Evolutionary conservation across 1,140 invertebrate genomes (phyloP), one percentile per base, ranked within the genome.

Genomic region (Lucilia sericata): DNA sequence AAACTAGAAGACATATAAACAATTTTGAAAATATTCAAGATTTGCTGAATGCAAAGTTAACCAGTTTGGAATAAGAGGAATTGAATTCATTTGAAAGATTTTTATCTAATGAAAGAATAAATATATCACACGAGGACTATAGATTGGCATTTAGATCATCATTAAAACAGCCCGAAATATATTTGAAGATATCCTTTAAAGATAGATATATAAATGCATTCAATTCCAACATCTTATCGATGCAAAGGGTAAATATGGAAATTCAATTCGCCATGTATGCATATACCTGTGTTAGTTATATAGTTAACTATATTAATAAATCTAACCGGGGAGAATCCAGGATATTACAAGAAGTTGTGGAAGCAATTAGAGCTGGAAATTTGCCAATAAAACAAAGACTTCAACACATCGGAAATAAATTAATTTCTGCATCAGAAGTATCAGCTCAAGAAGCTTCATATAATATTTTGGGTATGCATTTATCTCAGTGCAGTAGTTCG

Each of bases 221-320:
- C 74, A 88, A 87, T 84, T 82, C 19, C 55, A 84, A 84, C 82
- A 84, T 90, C 8, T 74, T 89, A 49, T 25, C 83, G 8, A 55
- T 88, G 34, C 88, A 86, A 84, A 51, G 76, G 70, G 88, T 85
- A 17, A 90, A 91, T 75, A 87, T 90, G 85, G 90, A 90, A 65
- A 88, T 90, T 60, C 90, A 89, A 78, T 88, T 85, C 78, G 84
- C 88, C 13, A 81, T 88, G 36, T 87, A 89, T 82, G 65, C 86
- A 51, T 88, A 87, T 82, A 85, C 86, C 14, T 88, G 88, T 82
- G 85, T 82, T 9, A 84, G 78, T 13, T 88, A 88, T 55, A 86
- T 86, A 65, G 85, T 87, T 0, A 83, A 85, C 4, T 88, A 87
- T 75, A 86, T 86, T 12, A 86, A 86, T 30, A 86, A 86, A 25